Conservation (phyloP, 2,797 vertebrate species). For the Molossus alvarezi region DNA sequence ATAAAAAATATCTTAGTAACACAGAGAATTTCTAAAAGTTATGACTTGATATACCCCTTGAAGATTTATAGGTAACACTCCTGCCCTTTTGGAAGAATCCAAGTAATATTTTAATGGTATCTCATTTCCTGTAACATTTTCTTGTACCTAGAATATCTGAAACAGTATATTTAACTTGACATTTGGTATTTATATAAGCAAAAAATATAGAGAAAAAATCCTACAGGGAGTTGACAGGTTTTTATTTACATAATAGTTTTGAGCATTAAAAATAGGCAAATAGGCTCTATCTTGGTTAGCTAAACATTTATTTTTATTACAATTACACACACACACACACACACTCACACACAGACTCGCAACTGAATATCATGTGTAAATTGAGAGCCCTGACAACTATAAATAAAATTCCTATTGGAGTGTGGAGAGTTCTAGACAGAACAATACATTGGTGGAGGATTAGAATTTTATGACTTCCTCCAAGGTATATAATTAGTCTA, state of each 20-base stretch:
- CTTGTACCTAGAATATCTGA: neutral
- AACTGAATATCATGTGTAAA: neutral
- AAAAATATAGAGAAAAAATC: slow-evolving; percentile 49
- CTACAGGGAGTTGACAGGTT: neutral
- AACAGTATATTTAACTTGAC: neutral
- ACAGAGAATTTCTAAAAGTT: slow-evolving; percentile 59
- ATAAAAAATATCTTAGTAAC: slow-evolving; percentile 19
- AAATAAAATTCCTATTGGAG: neutral
- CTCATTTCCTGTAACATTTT: slow-evolving; percentile 56
- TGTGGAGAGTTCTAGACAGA: neutral
- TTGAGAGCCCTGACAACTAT: neutral
- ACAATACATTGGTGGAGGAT: neutral
- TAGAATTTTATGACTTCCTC: neutral
- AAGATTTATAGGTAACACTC: slow-evolving; percentile 16
- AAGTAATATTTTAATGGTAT: slow-evolving; percentile 38
- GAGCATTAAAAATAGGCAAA: neutral
- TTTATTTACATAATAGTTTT: neutral
- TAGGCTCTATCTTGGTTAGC: neutral
- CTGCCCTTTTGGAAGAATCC: slow-evolving; percentile 28
- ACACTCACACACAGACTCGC: neutral
- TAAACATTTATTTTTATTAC: slow-evolving; percentile 23
- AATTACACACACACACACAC: neutral
- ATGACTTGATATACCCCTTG: slow-evolving; percentile 33
- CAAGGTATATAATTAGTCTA: neutral
- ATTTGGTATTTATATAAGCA: neutral